Percentiles rank a stretch among this genome's conserved stretches.
These are phyloP conservation scores for Cyrtonyx montezumae DNA, from an alignment of 2,113 vertebrate genomes.

Conservation along the genomic window DNA sequence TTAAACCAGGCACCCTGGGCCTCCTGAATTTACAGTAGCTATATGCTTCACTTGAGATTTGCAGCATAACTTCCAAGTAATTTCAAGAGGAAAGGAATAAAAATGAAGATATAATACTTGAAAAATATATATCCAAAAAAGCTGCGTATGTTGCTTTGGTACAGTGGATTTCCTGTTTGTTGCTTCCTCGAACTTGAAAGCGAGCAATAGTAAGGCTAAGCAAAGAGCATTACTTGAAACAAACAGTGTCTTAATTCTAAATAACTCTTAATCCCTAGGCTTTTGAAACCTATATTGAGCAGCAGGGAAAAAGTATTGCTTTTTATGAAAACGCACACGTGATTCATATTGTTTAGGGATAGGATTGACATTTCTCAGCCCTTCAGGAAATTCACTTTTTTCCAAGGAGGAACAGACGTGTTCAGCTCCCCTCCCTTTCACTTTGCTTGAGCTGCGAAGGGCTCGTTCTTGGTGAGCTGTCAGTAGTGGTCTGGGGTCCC, in stretches of 20 bases:
- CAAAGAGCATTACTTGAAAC: background rate
- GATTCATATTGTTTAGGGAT: background rate
- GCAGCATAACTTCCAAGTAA: background rate
- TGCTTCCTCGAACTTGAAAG: background rate
- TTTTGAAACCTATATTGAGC: slow-evolving; percentile 18
- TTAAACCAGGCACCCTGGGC: background rate
- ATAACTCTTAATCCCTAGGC: slow-evolving; percentile 30
- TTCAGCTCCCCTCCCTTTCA: background rate
- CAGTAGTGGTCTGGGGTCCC: background rate
- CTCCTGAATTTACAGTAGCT: background rate
- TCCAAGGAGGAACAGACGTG: background rate
- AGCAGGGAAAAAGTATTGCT: background rate
- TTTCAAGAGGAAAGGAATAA: background rate
- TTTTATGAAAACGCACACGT: background rate
- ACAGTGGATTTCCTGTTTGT: background rate
- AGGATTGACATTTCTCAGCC: background rate
- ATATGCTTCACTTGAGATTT: background rate
- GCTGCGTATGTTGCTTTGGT: background rate
- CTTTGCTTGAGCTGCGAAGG: background rate
- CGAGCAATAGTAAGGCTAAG: slow-evolving; percentile 1
- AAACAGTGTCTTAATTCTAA: background rate
- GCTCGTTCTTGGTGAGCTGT: background rate
- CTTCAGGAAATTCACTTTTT: background rate
- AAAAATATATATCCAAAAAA: background rate
- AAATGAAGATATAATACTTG: background rate